Evolutionary conservation across 2,888 invertebrate genomes (phyloP), one percentile per base, ranked within the genome.

Genomic region (Ptilodon capucinus): DNA sequence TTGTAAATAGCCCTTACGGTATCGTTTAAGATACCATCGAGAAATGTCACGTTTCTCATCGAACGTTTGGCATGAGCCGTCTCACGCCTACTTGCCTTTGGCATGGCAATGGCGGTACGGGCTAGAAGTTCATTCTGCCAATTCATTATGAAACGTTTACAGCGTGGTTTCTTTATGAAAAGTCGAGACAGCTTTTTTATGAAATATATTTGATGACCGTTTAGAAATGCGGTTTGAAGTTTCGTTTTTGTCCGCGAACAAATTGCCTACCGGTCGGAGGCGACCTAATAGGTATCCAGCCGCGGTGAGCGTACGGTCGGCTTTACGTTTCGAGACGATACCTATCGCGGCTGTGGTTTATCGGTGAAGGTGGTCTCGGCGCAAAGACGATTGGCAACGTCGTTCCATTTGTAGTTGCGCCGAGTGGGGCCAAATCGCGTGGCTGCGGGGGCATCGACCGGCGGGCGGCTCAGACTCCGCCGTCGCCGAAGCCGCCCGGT

Each of bases 391-490:
- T 74, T 74, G 74, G 74, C 71, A 69, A 68, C 61, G 71, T 69
- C 68, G 81, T 76, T 79, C 79, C 76, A 81, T 80, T 79, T 71
- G 81, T 75, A 75, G 79, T 75, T 73, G 78, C 70, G 75, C 68
- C 61, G 74, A 78, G 79, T 74, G 63, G 77, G 79, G 86, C 82
- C 82, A 81, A 85, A 84, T 84, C 81, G 86, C 86, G 83, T 82
- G 84, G 79, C 79, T 69, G 76, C 75, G 79, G 78, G 84, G 90
- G 86, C 90, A 87, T 84, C 81, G 86, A 91, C 91, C 91, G 81
- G 76, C 76, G 72, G 84, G 83, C 79, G 84, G 83, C 89, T 81
- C 90, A 86, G 91, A 86, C 92, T 86, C 81, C 83, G 88, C 88
- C 78, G 76, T 71, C 75, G 71, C 70, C 78, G 75, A 74, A 79